A percentile compares a stretch with the other conserved stretches of the same genome.
Evolutionary conservation across 2,888 invertebrate genomes (phyloP).

Genomic region (Lamproptera curius): DNA sequence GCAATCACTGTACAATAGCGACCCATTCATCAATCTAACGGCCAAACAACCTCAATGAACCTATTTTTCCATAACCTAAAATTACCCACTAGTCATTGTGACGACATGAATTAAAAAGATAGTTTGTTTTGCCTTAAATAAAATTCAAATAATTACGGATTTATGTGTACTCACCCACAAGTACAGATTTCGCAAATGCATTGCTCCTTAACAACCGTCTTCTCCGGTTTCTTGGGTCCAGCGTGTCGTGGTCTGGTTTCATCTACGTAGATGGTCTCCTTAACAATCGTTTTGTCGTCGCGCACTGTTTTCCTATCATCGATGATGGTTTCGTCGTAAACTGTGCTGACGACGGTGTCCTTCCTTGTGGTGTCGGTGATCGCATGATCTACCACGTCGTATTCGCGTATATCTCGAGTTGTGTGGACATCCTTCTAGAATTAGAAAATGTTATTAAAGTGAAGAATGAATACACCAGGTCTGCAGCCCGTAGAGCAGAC

Average conservation of each 20-base stretch:
- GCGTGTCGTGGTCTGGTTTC: conserved; percentile 58
- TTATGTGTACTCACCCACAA: conserved; percentile 85
- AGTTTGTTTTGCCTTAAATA: too few species aligned
- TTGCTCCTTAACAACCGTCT: conserved; percentile 81
- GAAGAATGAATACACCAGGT: too few species aligned
- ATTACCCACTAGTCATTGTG: too few species aligned
- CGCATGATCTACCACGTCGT: conserved; percentile 72
- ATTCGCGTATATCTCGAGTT: conserved; percentile 67
- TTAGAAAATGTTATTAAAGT: conserved; percentile 3
- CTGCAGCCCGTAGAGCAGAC: too few species aligned
- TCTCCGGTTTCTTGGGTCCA: conserved; percentile 67
- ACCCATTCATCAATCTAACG: too few species aligned
- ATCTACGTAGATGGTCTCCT: conserved; percentile 57
- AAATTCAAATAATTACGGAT: not conserved
- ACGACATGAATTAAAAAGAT: too few species aligned
- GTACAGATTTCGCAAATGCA: conserved; percentile 95
- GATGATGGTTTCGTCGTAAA: conserved; percentile 66
- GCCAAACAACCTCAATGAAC: too few species aligned
- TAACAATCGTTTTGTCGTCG: conserved; percentile 60
- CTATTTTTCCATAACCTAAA: too few species aligned
- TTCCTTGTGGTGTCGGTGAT: conserved; percentile 66
- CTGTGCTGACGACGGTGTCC: conserved; percentile 62
- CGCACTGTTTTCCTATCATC: conserved; percentile 67
- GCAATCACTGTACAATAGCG: too few species aligned
- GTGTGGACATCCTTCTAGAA: conserved; percentile 72